phyloP scores from a whole-genome alignment of 2,797 vertebrate species.

The Artibeus lituratus region DNA sequence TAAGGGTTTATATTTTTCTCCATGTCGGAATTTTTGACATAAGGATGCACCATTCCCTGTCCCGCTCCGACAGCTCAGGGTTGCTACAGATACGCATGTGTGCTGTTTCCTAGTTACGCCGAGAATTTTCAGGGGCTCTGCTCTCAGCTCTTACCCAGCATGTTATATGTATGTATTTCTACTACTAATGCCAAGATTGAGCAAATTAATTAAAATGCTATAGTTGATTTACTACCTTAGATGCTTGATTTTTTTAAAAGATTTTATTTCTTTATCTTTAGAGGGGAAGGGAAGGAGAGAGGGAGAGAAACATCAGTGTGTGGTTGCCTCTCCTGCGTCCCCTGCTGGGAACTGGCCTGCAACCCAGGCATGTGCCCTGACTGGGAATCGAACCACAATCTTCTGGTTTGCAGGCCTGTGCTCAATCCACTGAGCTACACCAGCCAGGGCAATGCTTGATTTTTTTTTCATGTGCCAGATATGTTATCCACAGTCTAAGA shows the following conservation, averaged over 20 bases:
- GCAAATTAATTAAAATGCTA: slow-evolving; percentile 20
- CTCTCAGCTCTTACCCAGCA: background rate
- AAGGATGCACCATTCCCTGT: background rate
- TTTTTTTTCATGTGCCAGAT: slow-evolving; percentile 34
- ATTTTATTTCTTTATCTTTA: no score
- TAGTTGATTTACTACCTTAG: slow-evolving; percentile 19
- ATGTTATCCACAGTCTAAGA: slow-evolving; percentile 16
- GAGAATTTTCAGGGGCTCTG: background rate
- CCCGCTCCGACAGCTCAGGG: background rate
- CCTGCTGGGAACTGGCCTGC: no score
- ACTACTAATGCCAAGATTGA: background rate
- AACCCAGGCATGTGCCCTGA: no score
- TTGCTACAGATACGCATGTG: background rate
- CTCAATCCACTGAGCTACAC: no score
- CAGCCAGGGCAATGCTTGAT: no score
- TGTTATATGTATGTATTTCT: background rate
- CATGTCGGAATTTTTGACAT: background rate
- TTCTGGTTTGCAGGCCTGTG: no score
- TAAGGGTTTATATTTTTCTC: background rate
- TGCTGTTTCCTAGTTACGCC: background rate
- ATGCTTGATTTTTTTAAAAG: background rate
- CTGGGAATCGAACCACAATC: no score
- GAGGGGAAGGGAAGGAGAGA: no score
- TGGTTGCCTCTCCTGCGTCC: no score
- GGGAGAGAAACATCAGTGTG: no score